Conservation (phyloP, 2,113 vertebrate species). For the Oncorhynchus kisutch region DNA sequence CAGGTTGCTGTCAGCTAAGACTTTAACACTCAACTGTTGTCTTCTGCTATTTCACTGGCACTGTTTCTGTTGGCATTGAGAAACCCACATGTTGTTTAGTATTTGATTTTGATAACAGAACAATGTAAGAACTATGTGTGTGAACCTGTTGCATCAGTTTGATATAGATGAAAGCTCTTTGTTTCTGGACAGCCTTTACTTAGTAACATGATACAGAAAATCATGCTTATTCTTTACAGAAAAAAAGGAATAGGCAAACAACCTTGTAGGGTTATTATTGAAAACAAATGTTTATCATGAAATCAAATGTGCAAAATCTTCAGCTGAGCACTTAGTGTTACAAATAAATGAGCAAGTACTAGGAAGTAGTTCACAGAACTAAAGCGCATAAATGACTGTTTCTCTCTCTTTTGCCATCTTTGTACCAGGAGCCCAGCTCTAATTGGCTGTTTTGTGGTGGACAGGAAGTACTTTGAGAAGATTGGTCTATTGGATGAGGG, state of each 20-base stretch:
- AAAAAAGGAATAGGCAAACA: neutral
- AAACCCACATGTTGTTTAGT: neutral
- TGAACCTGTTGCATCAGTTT: conserved; percentile 39
- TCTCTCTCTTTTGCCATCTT: neutral
- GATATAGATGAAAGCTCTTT: conserved; percentile 43
- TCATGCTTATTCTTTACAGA: neutral
- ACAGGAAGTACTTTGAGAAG: conserved; percentile 77
- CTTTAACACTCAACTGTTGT: neutral
- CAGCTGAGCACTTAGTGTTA: neutral
- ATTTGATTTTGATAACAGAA: conserved; percentile 44
- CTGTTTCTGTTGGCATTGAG: neutral
- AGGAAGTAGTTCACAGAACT: too few species aligned
- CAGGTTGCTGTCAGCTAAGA: conserved; percentile 71
- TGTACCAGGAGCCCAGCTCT: conserved; percentile 72
- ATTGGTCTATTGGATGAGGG: conserved; percentile 75
- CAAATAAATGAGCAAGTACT: neutral
- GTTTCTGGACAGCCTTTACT: neutral
- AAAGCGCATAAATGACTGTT: too few species aligned
- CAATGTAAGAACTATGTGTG: conserved; percentile 34
- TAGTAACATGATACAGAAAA: neutral
- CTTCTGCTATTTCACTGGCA: neutral
- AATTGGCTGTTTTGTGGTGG: conserved; percentile 75
- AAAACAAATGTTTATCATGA: conserved; percentile 7
- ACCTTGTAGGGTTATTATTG: conserved; percentile 9
- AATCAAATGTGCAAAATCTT: conserved; percentile 10